Base-by-base conservation (phyloP, 2,888 invertebrate genomes). In the Dicycla oo region DNA sequence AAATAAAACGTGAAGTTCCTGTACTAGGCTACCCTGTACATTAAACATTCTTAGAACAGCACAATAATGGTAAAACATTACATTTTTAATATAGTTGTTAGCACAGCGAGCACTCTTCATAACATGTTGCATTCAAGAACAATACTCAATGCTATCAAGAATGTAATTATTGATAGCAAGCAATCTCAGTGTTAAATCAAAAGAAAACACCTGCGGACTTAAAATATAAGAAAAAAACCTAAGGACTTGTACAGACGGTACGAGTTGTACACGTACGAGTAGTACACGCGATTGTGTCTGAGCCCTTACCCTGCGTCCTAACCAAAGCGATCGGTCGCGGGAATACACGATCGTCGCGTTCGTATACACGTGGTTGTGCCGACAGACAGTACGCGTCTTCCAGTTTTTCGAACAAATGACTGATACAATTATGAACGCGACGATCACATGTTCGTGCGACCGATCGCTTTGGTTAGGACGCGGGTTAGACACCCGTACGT, bases 101-200 rank as follows among this genome's bases (percentile, higher is more conserved):
- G 57, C 57, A 53, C 34, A 77, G 45, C 40, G 23, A 67, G 34
- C 34, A 47, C 26, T 57, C 13, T 61, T 62, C 54, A 56, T 68
- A 67, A 67, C 53, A 34, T 20, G 54, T 20, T n/a, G 11, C 13
- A 43, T n/a, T n/a, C n/a, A n/a, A n/a, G n/a, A n/a, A n/a, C n/a
- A n/a, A n/a, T n/a, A n/a, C n/a, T n/a, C n/a, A n/a, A n/a, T n/a
- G n/a, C 54, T 57, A 45, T 68, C 45, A 34, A 43, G 73, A 30
- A 73, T 63, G 64, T 23, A 61, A 54, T 68, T 78, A 72, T 77
- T 77, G 72, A 73, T 78, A 43, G 73, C 78, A 51, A 73, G 66
- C 68, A 47, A 73, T 51, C 38, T 61, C 40, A 23, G 58, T 53
- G 30, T 13, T 43, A 64, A 56, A 68, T 73, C 47, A 56, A 68